Conservation (phyloP, 2,888 invertebrate genomes). For the Sarcophaga variegata region DNA sequence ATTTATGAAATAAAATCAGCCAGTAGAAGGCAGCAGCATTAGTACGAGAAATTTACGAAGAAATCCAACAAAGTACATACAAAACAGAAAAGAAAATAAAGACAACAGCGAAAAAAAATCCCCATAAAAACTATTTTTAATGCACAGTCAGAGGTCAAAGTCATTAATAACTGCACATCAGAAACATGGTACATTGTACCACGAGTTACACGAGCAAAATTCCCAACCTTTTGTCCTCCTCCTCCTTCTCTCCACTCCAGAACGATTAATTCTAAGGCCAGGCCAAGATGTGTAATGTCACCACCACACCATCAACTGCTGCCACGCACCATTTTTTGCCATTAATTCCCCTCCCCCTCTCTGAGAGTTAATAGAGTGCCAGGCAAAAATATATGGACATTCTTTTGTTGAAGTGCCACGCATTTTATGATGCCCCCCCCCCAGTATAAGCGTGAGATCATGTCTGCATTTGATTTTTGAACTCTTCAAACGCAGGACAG, state of each 20-base stretch:
- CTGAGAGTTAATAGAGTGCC: background rate
- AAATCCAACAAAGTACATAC: background rate
- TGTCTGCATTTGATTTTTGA: no score
- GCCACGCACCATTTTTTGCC: background rate
- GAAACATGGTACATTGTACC: background rate
- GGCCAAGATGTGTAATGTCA: conserved; percentile 3
- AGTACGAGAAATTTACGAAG: no score
- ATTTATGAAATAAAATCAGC: conserved; percentile 24
- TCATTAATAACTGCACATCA: conserved; percentile 70
- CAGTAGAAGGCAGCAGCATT: background rate
- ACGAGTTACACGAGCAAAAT: conserved; percentile 16
- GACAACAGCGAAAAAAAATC: conserved; percentile 19
- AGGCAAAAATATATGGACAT: background rate
- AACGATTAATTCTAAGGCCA: background rate
- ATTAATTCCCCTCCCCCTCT: background rate
- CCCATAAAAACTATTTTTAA: conserved; percentile 65
- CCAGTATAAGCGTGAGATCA: no score
- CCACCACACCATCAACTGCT: background rate
- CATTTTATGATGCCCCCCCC: no score
- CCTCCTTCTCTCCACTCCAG: no score
- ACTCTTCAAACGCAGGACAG: no score
- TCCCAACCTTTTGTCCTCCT: no score
- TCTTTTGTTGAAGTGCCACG: no score
- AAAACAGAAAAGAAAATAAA: background rate
- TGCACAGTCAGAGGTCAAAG: conserved; percentile 72